Evolutionary conservation across 37 sponge, comb jelly and placozoan species (phyloP).

Genomic region (Spongilla lacustris): DNA sequence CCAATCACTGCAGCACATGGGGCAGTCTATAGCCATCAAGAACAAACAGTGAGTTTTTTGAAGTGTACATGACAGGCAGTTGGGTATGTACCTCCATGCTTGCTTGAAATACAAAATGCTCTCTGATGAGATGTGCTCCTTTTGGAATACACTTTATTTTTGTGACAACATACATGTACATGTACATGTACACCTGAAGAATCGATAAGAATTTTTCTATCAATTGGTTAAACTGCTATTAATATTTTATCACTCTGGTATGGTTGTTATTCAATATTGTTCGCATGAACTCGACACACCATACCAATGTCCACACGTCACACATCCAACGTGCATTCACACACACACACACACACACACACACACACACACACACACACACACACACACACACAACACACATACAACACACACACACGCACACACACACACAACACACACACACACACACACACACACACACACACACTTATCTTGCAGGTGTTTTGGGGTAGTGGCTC

Average conservation of each 20-base stretch:
- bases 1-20: conserved; percentile 50
- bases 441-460: not conserved
- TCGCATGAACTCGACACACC: not conserved
- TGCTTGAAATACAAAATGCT: not conserved
- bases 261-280: too few species aligned
- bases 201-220: too few species aligned
- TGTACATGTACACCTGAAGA: not conserved
- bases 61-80: not conserved
- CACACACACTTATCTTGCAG: conserved; percentile 17
- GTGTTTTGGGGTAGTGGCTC: conserved; percentile 83
- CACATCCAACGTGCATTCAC: not conserved
- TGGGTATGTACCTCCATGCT: not conserved
- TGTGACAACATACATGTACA: not conserved
- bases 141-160: not conserved
- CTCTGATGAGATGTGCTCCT: not conserved
- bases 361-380: not conserved
- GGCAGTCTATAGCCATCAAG: conserved; percentile 45
- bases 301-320: not conserved
- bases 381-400: not conserved
- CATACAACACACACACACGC: too few species aligned
- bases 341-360: not conserved
- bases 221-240: too few species aligned
- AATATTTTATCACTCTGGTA: too few species aligned
- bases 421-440: not conserved
- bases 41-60: conserved; percentile 55